These are phyloP conservation scores for Ctenodactylus gundi DNA, from an alignment of 2,113 vertebrate species.

Conservation along the genomic window DNA sequence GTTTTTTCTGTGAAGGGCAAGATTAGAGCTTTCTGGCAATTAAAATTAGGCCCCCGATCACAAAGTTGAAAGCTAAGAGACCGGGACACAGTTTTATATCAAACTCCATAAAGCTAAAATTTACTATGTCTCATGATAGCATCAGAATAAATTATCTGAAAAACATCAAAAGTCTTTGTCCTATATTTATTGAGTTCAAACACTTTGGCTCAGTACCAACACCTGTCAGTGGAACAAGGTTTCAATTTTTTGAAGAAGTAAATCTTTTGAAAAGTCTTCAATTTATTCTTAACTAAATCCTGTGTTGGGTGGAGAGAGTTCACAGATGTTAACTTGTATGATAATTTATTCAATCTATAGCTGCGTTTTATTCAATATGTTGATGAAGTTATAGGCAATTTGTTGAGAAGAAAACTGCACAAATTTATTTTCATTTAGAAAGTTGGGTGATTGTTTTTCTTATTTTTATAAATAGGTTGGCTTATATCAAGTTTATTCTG, in stretches of 20 bases:
- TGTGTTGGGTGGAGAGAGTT: background rate
- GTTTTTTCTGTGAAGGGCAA: background rate
- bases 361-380: conserved; percentile 20
- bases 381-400: background rate
- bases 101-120: conserved; percentile 16
- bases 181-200: conserved; percentile 48
- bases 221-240: background rate
- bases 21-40: background rate
- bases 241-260: conserved; percentile 38
- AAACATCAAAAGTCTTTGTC: conserved; percentile 5
- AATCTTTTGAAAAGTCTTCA: conserved; percentile 48
- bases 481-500: background rate
- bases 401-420: background rate
- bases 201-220: conserved; percentile 4
- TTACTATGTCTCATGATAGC: background rate
- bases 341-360: background rate
- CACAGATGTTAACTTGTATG: conserved; percentile 36
- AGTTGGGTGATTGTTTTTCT: background rate
- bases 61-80: background rate
- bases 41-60: background rate
- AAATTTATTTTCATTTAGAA: background rate
- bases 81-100: background rate
- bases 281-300: conserved; percentile 2
- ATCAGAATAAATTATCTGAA: conserved; percentile 47
- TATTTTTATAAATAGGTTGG: background rate